Evolutionary conservation across 2,113 vertebrate species (phyloP), one percentile per base, ranked within the genome.

Genomic region (Isurus oxyrinchus): DNA sequence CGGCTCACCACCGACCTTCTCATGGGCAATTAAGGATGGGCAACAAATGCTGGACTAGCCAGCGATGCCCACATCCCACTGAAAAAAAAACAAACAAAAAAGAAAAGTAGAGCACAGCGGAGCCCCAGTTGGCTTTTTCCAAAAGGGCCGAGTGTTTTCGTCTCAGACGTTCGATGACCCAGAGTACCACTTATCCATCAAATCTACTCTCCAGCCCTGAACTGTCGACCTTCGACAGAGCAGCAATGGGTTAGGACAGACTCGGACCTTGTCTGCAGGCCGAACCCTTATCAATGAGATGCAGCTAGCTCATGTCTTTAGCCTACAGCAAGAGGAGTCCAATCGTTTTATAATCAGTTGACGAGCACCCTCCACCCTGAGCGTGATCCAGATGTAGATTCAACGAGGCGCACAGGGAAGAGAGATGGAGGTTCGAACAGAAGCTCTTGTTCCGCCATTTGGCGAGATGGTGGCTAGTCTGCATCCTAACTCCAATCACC

Each of bases 371-470:
- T n/a, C 59, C 31, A 66, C 7, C 19, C 23, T 35, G 11, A 10
- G 10, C 53, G 31, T 6, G 5, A 35, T 16, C 13, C 4, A 10
- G 59, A 49, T 6, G 13, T 11, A 35, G 53, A 59, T 21, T 2
- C 23, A 10, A 35, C 8, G 55, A 3, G 40, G 86, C 21, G 31
- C n/a, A 3, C 5, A 5, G 53, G 96, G 96, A 96, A 91, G 96
- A 91, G 96, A 96, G 97, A 96, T 96, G 96, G 96, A 96, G 97
- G 27, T 94, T 96, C 91, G 96, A 95, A 97, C 97, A 96, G 96
- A 96, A 97, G 96, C 97, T 97, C 97, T 97, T 97, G 96, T 93
- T 96, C 97, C 13, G 3, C 10, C 79, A 44, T 4, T 81, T 13
- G 16, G n/a, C 1, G 14, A n/a, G 88, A 93, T 35, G 1, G 1